A percentile compares a stretch with the other conserved stretches of the same genome.
Evolutionary conservation across 2,113 vertebrate genomes (phyloP).

Genomic region (Larimichthys polyactis): DNA sequence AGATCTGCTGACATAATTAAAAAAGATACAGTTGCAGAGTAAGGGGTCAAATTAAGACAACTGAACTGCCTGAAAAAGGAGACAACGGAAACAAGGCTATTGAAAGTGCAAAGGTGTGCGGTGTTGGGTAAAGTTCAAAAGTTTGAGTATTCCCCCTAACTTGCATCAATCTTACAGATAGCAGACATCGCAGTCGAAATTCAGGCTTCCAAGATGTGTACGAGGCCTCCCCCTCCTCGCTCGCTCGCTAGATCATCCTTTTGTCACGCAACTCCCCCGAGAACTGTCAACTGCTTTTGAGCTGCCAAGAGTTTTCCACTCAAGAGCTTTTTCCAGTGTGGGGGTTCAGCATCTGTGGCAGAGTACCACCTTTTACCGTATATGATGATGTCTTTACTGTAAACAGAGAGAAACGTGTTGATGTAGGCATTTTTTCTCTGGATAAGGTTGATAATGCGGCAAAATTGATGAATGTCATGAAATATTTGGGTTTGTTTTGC

Average conservation of each 20-base stretch:
- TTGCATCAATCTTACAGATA: constrained; percentile 56
- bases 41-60: constrained; percentile 11
- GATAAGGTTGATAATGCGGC: constrained; percentile 22
- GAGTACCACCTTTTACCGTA: constrained; percentile 54
- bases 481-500: constrained; percentile 32
- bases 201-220: constrained; percentile 28
- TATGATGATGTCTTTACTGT: constrained; percentile 39
- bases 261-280: constrained; percentile 63
- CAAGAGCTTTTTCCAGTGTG: constrained; percentile 51
- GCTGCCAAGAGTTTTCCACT: constrained; percentile 69
- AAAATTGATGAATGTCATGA: constrained; percentile 23
- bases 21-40: not conserved
- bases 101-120: constrained; percentile 22
- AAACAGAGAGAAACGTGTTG: constrained; percentile 41
- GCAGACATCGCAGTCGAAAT: constrained; percentile 33
- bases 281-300: constrained; percentile 35
- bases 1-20: constrained; percentile 43
- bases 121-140: constrained; percentile 25
- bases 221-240: constrained; percentile 20
- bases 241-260: constrained; percentile 57
- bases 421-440: constrained; percentile 23
- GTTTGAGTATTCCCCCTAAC: constrained; percentile 15
- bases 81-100: constrained; percentile 16
- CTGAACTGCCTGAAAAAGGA: constrained; percentile 12
- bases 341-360: constrained; percentile 62